Percentiles rank a stretch among this genome's conserved stretches.
Conservation (phyloP, 2,113 vertebrate species). For the Dicrurus megarhynchus region DNA sequence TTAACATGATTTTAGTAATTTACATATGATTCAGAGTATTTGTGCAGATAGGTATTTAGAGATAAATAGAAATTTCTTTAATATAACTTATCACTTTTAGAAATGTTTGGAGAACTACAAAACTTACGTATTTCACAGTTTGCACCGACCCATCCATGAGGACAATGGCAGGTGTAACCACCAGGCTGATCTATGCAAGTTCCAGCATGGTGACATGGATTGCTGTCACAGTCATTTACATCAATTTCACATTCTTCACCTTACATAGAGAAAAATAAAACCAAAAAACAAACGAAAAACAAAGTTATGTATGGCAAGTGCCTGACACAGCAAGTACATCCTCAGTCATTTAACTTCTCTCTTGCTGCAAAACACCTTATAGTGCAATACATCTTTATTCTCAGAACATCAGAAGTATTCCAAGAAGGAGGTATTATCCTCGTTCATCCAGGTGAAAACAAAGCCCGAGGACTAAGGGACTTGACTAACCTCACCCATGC, state of each 20-base stretch:
- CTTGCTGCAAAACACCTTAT: not conserved
- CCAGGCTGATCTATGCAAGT: constrained; percentile 93
- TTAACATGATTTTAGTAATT: not conserved
- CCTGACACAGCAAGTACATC: not conserved
- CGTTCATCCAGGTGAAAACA: not conserved
- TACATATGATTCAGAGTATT: not conserved
- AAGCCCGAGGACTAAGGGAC: not conserved
- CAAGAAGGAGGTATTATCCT: not conserved
- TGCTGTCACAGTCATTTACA: constrained; percentile 92
- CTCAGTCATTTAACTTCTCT: not conserved
- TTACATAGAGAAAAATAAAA: not conserved
- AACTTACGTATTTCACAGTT: constrained; percentile 97
- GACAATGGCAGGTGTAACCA: constrained; percentile 91
- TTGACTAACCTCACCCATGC: not conserved
- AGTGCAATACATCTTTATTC: not conserved
- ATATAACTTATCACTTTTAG: not conserved
- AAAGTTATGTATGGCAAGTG: not conserved
- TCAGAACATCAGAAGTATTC: not conserved
- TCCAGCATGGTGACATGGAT: constrained; percentile 91
- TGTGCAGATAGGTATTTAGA: not conserved
- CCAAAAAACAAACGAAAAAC: rapidly evolving
- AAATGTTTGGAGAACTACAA: not conserved
- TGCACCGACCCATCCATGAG: constrained; percentile 93
- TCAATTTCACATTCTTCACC: constrained; percentile 92
- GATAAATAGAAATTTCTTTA: not conserved